Evolutionary conservation across 2,113 vertebrate genomes (phyloP), one percentile per base, ranked within the genome.

Genomic region (Triplophysa siluroides): DNA sequence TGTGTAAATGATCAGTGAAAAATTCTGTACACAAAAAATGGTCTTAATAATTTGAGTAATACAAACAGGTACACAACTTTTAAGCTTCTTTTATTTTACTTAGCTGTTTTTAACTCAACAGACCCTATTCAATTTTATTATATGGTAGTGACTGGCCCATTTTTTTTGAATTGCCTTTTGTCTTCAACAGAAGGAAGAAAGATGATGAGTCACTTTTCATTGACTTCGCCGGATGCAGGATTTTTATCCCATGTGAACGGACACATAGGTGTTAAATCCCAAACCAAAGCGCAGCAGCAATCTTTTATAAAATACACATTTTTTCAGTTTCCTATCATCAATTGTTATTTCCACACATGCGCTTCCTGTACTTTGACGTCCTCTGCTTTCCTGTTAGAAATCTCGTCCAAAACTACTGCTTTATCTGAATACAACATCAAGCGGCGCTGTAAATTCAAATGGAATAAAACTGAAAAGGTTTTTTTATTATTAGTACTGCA

Each of bases 261-360:
- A 61, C 54, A 16, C n/a, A 61, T 45, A 16, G 29, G 73, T 63
- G 73, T 75, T 63, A 29, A 75, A 75, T 75, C 12, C 47, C 23
- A 63, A 47, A 75, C 58, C 23, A 47, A n/a, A 74, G 10, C 7
- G 11, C 69, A 58, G 69, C 69, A 58, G 29, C 54, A 72, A 60
- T 74, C 54, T 60, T 43, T 61, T 61, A 43, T 60, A 60, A 72
- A 60, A 73, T 73, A 60, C 38, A 19, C 12, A 38, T 47, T 73
- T 41, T 47, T 62, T 23, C 41, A 62, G 23, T 75, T 75, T 75
- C 60, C 73, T 75, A 23, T 75, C 58, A 62, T 61, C 73, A 75
- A 47, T 75, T 75, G 73, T 75, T 61, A 74, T 74, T 75, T 75
- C 73, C 73, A 75, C 73, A 62, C 73, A 26, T 75, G 21, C 58